Evolutionary conservation across 2,888 invertebrate species (phyloP).

Genomic region (Dicranocentrus wangi): DNA sequence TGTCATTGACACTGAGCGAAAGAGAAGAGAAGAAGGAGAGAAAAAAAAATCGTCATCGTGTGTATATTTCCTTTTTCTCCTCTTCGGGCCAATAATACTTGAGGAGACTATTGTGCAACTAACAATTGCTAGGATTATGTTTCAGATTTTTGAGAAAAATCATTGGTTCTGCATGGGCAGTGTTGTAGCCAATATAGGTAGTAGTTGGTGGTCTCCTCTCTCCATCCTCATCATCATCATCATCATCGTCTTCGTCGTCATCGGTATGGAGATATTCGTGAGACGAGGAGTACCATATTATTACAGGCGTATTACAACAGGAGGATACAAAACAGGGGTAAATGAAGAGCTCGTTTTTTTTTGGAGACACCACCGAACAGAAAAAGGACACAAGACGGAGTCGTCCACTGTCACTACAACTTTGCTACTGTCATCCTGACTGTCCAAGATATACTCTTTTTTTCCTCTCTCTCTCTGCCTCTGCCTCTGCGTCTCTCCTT

Average conservation of each 20-base stretch:
- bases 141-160: slow-evolving; percentile 42
- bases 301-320: too few relatives aligned
- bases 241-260: too few relatives aligned
- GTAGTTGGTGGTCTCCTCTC: too few relatives aligned
- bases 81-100: background rate
- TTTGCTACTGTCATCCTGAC: slow-evolving; percentile 52
- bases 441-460: slow-evolving; percentile 50
- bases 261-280: too few relatives aligned
- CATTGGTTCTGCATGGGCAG: slow-evolving; percentile 62
- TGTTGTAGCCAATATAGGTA: slow-evolving; percentile 52
- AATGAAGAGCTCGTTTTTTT: too few relatives aligned
- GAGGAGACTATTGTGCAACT: slow-evolving; percentile 41
- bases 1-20: slow-evolving; percentile 45
- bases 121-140: slow-evolving; percentile 19
- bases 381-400: background rate
- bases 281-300: too few relatives aligned
- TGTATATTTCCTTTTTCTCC: background rate
- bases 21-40: background rate
- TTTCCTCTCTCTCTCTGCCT: slow-evolving; percentile 21
- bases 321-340: too few relatives aligned
- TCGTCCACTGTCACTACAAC: slow-evolving; percentile 15
- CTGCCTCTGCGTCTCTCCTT: slow-evolving; percentile 33
- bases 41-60: background rate
- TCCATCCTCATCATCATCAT: slow-evolving; percentile 29
- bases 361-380: background rate